Evolutionary conservation across 1,140 invertebrate genomes (phyloP), one percentile per base, ranked within the genome.

Genomic region (Drosophila sulfurigaster): DNA sequence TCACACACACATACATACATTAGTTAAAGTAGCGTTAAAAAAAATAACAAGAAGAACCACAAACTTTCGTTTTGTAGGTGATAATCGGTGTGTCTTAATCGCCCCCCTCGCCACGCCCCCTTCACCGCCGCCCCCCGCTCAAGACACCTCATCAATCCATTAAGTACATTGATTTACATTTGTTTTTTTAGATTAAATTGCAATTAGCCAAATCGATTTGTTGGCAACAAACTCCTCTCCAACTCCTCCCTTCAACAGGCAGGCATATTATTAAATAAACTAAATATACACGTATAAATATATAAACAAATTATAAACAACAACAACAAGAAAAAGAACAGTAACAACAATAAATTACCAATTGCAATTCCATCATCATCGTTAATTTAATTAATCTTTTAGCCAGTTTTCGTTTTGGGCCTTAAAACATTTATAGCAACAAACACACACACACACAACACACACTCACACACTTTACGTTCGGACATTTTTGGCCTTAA

Each of bases 71-170:
- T 85, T 88, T 81, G 85, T 88, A 89, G 87, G 87, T 91, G 87
- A 91, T 91, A 91, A 91, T 91, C 87, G 81, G 87, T 91, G 87
- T 91, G 87, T 91, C 87, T 91, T 91, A 91, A 82, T 76, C 77
- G 73, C 51, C 25, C 25, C 58, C 59, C 43, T 13, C 57, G 7
- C 43, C 38, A 4, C 30, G 3, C n/a, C 32, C 59, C 32, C 62
- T 49, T 38, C n/a, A 20, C n/a, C 25, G n/a, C n/a, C 8, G 5
- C 25, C n/a, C 16, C 30, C 25, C 35, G 30, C 43, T 20, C 32
- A 8, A 32, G 43, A 45, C 5, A 51, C n/a, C 52, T 15, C 48
- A 8, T 10, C 45, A 64, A 10, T 32, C 57, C 41, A 28, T 16
- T 16, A 30, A 5, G 25, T 32, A 51, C 8, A 28, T 51, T 49